These are phyloP conservation scores for Lochmaea crataegi DNA, from an alignment of 2,888 invertebrate species.

Conservation along the genomic window DNA sequence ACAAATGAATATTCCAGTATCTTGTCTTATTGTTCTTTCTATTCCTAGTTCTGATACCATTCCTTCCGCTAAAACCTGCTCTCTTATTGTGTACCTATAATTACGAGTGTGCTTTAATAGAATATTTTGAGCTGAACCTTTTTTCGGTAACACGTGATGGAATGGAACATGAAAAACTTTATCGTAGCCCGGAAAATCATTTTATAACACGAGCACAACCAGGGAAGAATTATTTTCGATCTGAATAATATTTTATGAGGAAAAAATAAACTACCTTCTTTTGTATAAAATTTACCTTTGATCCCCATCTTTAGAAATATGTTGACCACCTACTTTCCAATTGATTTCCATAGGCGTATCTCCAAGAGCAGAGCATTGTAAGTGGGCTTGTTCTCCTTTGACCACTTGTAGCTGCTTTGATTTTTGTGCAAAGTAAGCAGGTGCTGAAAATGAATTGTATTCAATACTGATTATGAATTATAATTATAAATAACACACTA, in stretches of 20 bases:
- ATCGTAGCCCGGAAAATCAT: too few species aligned
- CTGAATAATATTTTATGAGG: too few species aligned
- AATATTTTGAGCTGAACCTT: too few species aligned
- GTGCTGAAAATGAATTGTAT: slow-evolving; percentile 69
- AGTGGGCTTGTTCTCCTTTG: slow-evolving; percentile 83
- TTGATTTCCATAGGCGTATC: slow-evolving; percentile 87
- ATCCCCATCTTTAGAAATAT: slow-evolving; percentile 78
- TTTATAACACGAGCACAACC: too few species aligned
- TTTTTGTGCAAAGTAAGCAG: slow-evolving; percentile 87
- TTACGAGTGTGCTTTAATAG: slow-evolving; percentile 44
- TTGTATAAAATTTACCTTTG: slow-evolving; percentile 58
- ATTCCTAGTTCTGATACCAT: slow-evolving; percentile 88
- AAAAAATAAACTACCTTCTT: too few species aligned
- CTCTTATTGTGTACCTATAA: slow-evolving; percentile 76
- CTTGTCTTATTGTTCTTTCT: slow-evolving; percentile 85
- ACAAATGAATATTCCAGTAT: slow-evolving; percentile 90
- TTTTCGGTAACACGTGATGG: too few species aligned
- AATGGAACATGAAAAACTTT: too few species aligned
- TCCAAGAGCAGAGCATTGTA: slow-evolving; percentile 89
- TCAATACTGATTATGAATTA: neutral
- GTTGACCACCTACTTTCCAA: slow-evolving; percentile 84
- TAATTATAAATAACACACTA: too few species aligned
- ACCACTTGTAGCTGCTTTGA: slow-evolving; percentile 85
- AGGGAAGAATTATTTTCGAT: too few species aligned
- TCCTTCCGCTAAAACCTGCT: slow-evolving; percentile 82